phyloP scores from a whole-genome alignment of 2,888 invertebrate genomes.

The Argyresthia goedartella region DNA sequence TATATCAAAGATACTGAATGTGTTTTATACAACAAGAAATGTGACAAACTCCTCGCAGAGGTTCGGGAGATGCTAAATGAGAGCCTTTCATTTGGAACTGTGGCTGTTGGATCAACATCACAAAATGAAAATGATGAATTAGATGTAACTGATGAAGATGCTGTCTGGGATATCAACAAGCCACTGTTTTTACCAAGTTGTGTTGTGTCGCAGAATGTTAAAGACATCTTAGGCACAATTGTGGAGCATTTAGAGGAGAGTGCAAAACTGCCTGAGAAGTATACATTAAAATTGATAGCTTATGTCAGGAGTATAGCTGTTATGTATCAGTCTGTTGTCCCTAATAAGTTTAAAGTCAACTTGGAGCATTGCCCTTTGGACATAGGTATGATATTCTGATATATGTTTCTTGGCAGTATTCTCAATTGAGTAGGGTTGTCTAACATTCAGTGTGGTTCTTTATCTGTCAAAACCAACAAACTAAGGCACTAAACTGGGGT shows the following conservation, averaged over 20 bases:
- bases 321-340: constrained; percentile 55
- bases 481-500: too few species aligned
- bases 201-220: constrained; percentile 51
- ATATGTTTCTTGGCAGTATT: background rate
- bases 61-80: constrained; percentile 40
- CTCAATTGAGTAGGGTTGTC: too few species aligned
- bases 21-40: constrained; percentile 57
- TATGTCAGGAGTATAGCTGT: constrained; percentile 55
- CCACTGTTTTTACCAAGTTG: constrained; percentile 56
- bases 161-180: constrained; percentile 37
- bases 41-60: constrained; percentile 50
- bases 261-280: constrained; percentile 42
- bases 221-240: constrained; percentile 43
- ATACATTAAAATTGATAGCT: constrained; percentile 39
- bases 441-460: too few species aligned
- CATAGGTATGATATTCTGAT: constrained; percentile 39
- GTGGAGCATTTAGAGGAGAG: constrained; percentile 53
- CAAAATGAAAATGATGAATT: constrained; percentile 29
- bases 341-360: constrained; percentile 51
- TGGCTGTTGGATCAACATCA: constrained; percentile 31
- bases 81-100: constrained; percentile 43
- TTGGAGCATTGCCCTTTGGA: constrained; percentile 53
- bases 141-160: constrained; percentile 28
- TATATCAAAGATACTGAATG: constrained; percentile 55
- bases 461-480: too few species aligned